Percentiles rank a stretch among this genome's conserved stretches.
Evolutionary conservation across 2,888 invertebrate genomes (phyloP).

Genomic region (Caenorhabditis angaria): DNA sequence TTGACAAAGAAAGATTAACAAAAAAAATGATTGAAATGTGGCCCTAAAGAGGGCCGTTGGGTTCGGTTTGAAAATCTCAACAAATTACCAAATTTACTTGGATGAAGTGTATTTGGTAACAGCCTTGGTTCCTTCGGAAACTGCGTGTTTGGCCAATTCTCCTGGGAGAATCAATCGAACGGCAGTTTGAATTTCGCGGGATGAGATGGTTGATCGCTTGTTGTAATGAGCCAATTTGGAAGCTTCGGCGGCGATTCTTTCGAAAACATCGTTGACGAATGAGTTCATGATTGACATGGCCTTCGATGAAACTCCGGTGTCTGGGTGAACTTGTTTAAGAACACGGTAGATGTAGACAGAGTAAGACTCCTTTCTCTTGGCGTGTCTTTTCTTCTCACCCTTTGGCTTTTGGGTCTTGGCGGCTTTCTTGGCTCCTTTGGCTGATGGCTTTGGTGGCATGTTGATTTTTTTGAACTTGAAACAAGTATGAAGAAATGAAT

Average conservation of each 20-base stretch:
- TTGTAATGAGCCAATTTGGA: constrained; percentile 78
- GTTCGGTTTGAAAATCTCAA: constrained; percentile 29
- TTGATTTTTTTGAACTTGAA: no score
- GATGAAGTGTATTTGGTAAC: constrained; percentile 47
- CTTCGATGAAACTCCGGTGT: constrained; percentile 80
- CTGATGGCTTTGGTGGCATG: constrained; percentile 67
- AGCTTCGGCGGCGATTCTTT: constrained; percentile 78
- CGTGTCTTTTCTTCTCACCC: constrained; percentile 70
- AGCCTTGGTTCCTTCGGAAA: constrained; percentile 48
- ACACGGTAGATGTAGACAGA: constrained; percentile 78
- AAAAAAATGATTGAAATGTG: no score
- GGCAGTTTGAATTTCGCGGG: constrained; percentile 79
- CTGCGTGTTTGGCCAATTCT: constrained; percentile 48
- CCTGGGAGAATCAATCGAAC: constrained; percentile 52
- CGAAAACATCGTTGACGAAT: constrained; percentile 82
- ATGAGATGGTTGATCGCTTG: constrained; percentile 79
- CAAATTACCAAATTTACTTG: constrained; percentile 35
- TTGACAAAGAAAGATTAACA: no score
- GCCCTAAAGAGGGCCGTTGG: constrained; percentile 65
- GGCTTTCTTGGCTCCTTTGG: constrained; percentile 71
- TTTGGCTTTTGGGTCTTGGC: constrained; percentile 59
- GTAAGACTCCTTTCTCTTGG: constrained; percentile 67
- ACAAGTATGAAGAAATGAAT: no score
- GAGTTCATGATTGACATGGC: constrained; percentile 81
- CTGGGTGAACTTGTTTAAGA: constrained; percentile 77